Conservation (phyloP, 2,888 invertebrate genomes). For the Ceraclea dissimilis region DNA sequence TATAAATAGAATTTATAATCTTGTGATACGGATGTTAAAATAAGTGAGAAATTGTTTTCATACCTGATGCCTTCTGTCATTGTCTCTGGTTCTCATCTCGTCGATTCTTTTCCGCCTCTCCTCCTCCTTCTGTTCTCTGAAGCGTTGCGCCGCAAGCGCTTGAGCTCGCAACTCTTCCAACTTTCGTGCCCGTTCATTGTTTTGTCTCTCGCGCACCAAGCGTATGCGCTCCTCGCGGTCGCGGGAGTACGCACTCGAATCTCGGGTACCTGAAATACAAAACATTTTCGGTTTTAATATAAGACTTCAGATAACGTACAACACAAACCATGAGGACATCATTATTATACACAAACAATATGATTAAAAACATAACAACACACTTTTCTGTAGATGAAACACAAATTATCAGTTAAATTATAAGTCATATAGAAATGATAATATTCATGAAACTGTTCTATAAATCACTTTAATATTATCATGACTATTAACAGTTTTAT, state of each 20-base stretch:
- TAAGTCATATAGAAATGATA: no score
- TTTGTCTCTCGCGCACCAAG: constrained; percentile 76
- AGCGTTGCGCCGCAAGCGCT: constrained; percentile 81
- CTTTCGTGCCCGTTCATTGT: constrained; percentile 82
- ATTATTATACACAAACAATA: neutral
- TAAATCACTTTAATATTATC: no score
- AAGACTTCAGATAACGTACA: no score
- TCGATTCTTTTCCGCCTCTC: constrained; percentile 76
- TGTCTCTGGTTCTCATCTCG: constrained; percentile 72
- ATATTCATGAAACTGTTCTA: no score
- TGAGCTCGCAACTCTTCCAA: constrained; percentile 85
- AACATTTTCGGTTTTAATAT: neutral
- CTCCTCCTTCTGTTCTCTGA: constrained; percentile 82
- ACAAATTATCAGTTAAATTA: no score
- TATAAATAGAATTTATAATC: no score
- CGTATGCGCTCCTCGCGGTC: constrained; percentile 61
- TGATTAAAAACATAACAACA: neutral
- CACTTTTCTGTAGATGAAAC: neutral
- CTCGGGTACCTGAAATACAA: constrained; percentile 10
- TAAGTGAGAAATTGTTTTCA: no score
- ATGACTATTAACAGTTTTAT: no score
- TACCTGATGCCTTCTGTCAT: constrained; percentile 53
- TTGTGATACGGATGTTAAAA: no score
- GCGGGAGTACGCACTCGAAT: constrained; percentile 16
- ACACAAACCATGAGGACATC: no score